phyloP scores from a whole-genome alignment of 2,113 vertebrate genomes.

The Burhinus oedicnemus region DNA sequence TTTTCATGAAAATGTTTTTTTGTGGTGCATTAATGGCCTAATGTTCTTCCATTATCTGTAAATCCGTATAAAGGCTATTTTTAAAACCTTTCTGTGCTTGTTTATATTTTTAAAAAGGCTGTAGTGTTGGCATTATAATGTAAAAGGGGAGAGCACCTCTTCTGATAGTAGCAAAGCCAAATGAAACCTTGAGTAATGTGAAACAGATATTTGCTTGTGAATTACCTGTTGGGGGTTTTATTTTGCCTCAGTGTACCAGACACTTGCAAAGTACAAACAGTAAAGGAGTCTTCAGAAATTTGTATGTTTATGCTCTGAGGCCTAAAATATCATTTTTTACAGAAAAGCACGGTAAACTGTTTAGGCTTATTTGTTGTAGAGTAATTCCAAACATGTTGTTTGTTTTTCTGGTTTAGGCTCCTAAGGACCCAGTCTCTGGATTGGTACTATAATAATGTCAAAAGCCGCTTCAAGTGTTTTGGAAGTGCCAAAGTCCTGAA shows the following conservation, averaged over 20 bases:
- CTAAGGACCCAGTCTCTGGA: conserved; percentile 92
- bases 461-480: conserved; percentile 95
- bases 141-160: background rate
- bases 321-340: background rate
- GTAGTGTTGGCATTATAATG: background rate
- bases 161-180: background rate
- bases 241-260: background rate
- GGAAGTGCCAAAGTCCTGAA: conserved; percentile 97
- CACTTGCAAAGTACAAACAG: background rate
- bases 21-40: background rate
- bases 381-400: background rate
- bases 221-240: background rate
- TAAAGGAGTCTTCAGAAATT: background rate
- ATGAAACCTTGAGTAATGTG: background rate
- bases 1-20: background rate
- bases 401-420: conserved; percentile 76
- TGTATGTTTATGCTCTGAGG: background rate
- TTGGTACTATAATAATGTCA: conserved; percentile 98
- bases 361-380: background rate
- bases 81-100: background rate
- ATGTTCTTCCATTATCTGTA: background rate
- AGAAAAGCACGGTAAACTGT: background rate
- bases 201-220: background rate
- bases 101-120: background rate
- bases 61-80: background rate